Percentiles rank a stretch among this genome's conserved stretches.
These are phyloP conservation scores for Ophiodon elongatus DNA, from an alignment of 2,113 vertebrate species.

Conservation along the genomic window DNA sequence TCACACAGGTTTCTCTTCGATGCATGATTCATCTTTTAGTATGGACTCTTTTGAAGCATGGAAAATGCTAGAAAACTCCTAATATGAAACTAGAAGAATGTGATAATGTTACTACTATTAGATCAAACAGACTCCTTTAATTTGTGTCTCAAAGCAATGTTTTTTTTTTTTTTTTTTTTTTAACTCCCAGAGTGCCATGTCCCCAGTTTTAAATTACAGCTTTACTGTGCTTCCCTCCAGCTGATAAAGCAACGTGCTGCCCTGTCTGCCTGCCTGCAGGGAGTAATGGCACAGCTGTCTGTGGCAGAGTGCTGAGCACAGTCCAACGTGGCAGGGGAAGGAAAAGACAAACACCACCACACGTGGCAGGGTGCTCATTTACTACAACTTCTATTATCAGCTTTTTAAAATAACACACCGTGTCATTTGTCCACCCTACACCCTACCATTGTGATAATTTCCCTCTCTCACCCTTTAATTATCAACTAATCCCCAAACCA, in stretches of 20 bases:
- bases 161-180: conserved; percentile 13
- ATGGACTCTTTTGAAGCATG: neutral
- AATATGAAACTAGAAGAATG: neutral
- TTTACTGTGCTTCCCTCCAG: conserved; percentile 37
- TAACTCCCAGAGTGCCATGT: conserved; percentile 6
- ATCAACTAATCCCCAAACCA: conserved; percentile 62
- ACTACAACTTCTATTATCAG: conserved; percentile 65
- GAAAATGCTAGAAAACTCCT: neutral
- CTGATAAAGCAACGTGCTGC: conserved; percentile 59
- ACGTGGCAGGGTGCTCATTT: conserved; percentile 65
- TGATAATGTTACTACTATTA: conserved; percentile 10
- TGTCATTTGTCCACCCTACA: conserved; percentile 61
- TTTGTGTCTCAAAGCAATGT: conserved; percentile 12
- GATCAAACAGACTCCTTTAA: neutral
- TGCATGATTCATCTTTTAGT: neutral
- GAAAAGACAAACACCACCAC: conserved; percentile 46
- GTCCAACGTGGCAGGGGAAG: conserved; percentile 42
- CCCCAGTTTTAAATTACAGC: conserved; percentile 60
- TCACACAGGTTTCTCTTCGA: neutral
- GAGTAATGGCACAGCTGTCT: conserved; percentile 66
- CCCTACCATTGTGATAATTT: conserved; percentile 64
- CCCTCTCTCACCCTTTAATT: conserved; percentile 56
- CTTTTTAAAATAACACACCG: conserved; percentile 59
- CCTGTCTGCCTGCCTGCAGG: conserved; percentile 58
- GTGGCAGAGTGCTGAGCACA: conserved; percentile 66